Conservation (phyloP, 2,113 vertebrate species). For the Gallinago media region DNA sequence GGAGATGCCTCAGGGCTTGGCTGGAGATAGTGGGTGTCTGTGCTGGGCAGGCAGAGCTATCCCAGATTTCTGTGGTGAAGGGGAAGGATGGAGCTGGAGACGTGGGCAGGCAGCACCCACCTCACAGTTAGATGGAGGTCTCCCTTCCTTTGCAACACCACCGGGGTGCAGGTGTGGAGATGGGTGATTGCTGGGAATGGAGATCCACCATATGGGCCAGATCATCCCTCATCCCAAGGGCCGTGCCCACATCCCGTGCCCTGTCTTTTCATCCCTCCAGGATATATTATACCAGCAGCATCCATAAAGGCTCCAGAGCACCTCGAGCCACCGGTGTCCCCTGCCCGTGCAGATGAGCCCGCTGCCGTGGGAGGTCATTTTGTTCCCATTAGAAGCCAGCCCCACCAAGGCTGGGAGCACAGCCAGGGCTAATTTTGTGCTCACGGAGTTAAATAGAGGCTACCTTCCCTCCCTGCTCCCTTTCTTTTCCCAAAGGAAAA, state of each 20-base stretch:
- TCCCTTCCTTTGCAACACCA: background rate
- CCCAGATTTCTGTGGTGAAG: background rate
- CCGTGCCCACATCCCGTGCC: accelerated
- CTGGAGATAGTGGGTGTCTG: accelerated
- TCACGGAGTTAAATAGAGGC: background rate
- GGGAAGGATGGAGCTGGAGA: background rate
- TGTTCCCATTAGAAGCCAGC: background rate
- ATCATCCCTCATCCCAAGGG: background rate
- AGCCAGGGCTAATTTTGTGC: background rate
- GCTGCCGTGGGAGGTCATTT: accelerated
- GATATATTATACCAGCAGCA: background rate
- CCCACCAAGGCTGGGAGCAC: background rate
- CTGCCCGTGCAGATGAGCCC: accelerated
- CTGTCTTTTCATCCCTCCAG: background rate
- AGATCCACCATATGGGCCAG: background rate
- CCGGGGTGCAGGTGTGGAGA: accelerated
- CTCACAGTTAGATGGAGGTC: accelerated
- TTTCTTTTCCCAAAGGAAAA: background rate
- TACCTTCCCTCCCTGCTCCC: background rate
- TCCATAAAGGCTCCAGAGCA: accelerated
- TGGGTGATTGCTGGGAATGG: background rate
- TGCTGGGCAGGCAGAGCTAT: background rate
- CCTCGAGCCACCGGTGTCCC: accelerated
- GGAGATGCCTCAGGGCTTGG: background rate
- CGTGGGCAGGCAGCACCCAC: background rate